Base-by-base conservation (phyloP, 2,797 vertebrate genomes). In the Meda fulgida region DNA sequence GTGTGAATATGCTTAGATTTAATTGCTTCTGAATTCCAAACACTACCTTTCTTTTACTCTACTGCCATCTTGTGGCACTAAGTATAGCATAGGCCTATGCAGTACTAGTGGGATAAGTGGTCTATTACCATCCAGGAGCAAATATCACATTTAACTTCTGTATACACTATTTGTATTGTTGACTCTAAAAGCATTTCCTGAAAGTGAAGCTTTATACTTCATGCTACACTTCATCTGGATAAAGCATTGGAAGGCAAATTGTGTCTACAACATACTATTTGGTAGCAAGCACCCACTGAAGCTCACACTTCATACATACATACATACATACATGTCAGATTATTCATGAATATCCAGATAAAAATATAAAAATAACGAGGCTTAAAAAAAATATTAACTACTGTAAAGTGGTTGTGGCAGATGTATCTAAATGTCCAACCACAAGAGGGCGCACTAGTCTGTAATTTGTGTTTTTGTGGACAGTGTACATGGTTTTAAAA, bases 41-140 rank as follows among this genome's bases (percentile, higher is more conserved):
- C 29, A 31, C 26, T 4, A 18, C 2, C 34, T 79, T 70, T 3
- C 2, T 18, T 87, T 90, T 85, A 89, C 91, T 82, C 46, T 92
- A 91, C 91, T 93, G 93, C 93, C 94, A 93, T 89, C 95, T 94
- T 85, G 89, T 94, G 88, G 85, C 46, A 78, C 11, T 7, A 79
- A 36, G n/a, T 55, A 43, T 7, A n/a, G 18, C 26, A 36, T 31
- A 31, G n/a, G n/a, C n/a, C n/a, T 26, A 13, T 38, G 8, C 55
- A 48, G 6, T 73, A 18, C 63, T 53, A 16, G 19, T 66, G 63
- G 13, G 43, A 7, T 38, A 7, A 16, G 0, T 11, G 29, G 14
- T 18, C 26, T 63, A 16, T 63, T n/a, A 7, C 58, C 26, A 65
- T 31, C 29, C 3, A 8, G 7, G 23, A 40, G 55, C 14, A n/a